Evolutionary conservation across 2,797 vertebrate species (phyloP).

Genomic region (Eurystomus glaucurus): DNA sequence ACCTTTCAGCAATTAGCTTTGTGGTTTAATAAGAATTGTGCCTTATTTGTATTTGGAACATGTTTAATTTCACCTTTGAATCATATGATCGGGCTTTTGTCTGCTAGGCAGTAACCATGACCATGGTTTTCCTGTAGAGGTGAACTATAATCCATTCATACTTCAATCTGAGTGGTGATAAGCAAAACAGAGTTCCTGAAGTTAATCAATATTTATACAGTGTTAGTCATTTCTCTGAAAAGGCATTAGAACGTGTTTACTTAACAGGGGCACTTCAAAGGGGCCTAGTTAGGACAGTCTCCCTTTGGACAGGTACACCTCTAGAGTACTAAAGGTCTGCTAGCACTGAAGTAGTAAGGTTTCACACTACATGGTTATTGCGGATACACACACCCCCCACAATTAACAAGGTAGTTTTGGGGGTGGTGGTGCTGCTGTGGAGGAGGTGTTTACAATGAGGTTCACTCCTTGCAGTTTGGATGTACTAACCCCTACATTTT

Average conservation of each 20-base stretch:
- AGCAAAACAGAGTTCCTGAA: slow-evolving; percentile 26
- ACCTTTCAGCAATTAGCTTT: neutral
- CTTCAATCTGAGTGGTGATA: neutral
- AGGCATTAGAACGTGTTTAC: neutral
- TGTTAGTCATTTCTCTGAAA: slow-evolving; percentile 29
- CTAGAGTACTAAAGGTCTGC: neutral
- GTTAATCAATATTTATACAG: slow-evolving; percentile 51
- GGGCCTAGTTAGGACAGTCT: neutral
- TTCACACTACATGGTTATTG: neutral
- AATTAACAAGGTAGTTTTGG: neutral
- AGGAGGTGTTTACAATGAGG: rapidly evolving
- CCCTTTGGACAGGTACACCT: neutral
- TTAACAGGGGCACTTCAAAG: slow-evolving; percentile 35
- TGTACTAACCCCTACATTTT: neutral
- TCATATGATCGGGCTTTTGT: neutral
- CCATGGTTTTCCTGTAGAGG: slow-evolving; percentile 1
- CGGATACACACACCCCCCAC: neutral
- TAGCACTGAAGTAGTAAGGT: neutral
- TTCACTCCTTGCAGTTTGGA: neutral
- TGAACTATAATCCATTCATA: slow-evolving; percentile 9
- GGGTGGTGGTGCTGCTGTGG: neutral
- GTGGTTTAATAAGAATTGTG: neutral
- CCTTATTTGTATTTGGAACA: neutral
- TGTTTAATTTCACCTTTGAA: neutral
- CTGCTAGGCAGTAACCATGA: neutral